phyloP scores from a whole-genome alignment of 2,888 invertebrate genomes.

The Phytoseiulus persimilis region DNA sequence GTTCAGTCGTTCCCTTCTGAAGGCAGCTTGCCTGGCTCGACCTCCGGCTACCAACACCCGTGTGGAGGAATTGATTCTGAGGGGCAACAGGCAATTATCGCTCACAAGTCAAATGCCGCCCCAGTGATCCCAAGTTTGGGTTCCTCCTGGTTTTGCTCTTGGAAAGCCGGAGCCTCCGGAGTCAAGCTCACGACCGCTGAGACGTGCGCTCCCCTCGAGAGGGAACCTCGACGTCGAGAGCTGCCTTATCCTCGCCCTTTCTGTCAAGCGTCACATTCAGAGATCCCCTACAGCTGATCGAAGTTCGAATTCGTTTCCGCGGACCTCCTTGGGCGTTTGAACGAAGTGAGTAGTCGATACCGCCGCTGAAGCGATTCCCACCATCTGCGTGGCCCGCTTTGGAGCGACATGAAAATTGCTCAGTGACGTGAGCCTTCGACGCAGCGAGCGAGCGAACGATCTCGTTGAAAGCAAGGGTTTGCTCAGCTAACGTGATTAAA shows the following conservation, averaged over 20 bases:
- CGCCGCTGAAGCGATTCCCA: neutral
- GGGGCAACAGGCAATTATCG: neutral
- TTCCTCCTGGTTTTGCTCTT: too few species aligned
- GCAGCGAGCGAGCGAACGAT: neutral
- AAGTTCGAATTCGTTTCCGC: too few species aligned
- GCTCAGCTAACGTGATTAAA: neutral
- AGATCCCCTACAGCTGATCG: too few species aligned
- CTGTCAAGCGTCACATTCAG: too few species aligned
- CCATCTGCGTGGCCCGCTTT: neutral
- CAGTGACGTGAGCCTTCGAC: neutral
- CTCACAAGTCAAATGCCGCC: neutral
- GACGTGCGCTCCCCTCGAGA: too few species aligned
- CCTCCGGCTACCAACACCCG: neutral
- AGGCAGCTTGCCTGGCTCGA: too few species aligned
- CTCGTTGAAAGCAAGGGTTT: neutral
- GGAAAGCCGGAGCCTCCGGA: too few species aligned
- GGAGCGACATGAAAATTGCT: neutral
- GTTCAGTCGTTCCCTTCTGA: neutral
- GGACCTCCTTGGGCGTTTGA: neutral
- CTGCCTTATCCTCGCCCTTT: too few species aligned
- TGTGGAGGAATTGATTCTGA: neutral
- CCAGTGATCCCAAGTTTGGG: too few species aligned
- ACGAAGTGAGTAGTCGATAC: too few species aligned
- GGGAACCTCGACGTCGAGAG: too few species aligned
- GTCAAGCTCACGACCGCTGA: too few species aligned